Conservation (phyloP, 2,113 vertebrate species). For the Cyprinodon brontotheroides region DNA sequence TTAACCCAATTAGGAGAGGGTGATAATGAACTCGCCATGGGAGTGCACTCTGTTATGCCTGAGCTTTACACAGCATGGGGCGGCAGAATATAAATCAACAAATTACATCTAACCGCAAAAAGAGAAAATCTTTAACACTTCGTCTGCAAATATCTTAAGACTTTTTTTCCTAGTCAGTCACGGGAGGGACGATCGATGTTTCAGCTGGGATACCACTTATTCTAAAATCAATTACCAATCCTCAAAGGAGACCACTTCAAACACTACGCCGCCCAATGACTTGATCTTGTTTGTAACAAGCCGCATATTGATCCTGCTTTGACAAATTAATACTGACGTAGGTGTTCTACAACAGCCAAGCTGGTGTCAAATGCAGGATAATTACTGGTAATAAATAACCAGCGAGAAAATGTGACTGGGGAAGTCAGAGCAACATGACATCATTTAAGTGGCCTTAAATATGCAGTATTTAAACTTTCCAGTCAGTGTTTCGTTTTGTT, state of each 20-base stretch:
- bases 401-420: constrained; percentile 11
- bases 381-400: constrained; percentile 63
- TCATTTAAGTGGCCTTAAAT: not conserved
- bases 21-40: constrained; percentile 69
- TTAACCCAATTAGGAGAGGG: constrained; percentile 74
- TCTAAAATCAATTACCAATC: constrained; percentile 70
- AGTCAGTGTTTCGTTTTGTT: too few species aligned
- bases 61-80: constrained; percentile 21
- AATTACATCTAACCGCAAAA: constrained; percentile 47
- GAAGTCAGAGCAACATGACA: constrained; percentile 4
- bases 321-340: constrained; percentile 65
- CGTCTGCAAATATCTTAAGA: constrained; percentile 13
- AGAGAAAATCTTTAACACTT: constrained; percentile 11
- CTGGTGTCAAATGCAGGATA: constrained; percentile 49
- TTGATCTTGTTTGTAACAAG: constrained; percentile 63
- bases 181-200: constrained; percentile 20
- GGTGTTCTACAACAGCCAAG: constrained; percentile 36
- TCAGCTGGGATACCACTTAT: constrained; percentile 52
- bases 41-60: constrained; percentile 53
- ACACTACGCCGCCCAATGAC: constrained; percentile 54
- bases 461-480: not conserved
- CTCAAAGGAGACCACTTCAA: constrained; percentile 63
- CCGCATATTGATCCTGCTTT: constrained; percentile 60
- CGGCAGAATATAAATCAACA: constrained; percentile 44
- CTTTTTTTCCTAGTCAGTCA: constrained; percentile 38